Base-by-base conservation (phyloP, 2,888 invertebrate genomes). In the Scaptodrosophila latifasciaeformis region DNA sequence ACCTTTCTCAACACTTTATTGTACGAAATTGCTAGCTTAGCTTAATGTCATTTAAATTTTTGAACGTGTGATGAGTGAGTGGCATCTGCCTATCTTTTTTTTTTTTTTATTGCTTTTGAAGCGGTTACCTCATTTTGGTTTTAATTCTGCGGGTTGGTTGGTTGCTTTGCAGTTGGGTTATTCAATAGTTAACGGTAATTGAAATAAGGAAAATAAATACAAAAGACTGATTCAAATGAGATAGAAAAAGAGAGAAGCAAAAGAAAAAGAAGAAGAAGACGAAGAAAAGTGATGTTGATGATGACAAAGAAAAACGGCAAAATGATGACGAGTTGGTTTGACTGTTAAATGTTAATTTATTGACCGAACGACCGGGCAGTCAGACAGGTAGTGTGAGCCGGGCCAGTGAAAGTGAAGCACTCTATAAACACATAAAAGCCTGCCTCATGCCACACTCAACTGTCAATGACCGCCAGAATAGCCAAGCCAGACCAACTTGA, bases 371-470 rank as follows among this genome's bases (percentile, higher is more conserved):
- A 17, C 10, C 39, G 17, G 18, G n/a, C n/a, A n/a, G n/a, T n/a
- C n/a, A n/a, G n/a, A n/a, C n/a, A n/a, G n/a, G n/a, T n/a, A n/a
- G n/a, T n/a, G n/a, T 18, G 15, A 10, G 39, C 39, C 18, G 39
- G 2, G 5, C n/a, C 18, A 63, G 63, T 63, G 63, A 63, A 63
- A 63, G 63, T 63, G 57, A 62, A 63, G 50, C 52, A 43, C 40
- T 2, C 35, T 7, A 24, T 7, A 24, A 24, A 24, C 24, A 24
- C 24, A 24, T 7, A 24, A 3, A 24, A 3, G 24, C 4, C 4
- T 3, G 24, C 3, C 4, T 7, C 24, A 7, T 7, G 24, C 3
- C 35, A 10, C 39, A 39, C 19, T 18, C 7, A 34, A 17, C 59
- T 50, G 62, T 58, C 58, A 62, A 46, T 46, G 62, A 62, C 58